Evolutionary conservation across 2,797 vertebrate species (phyloP).

Genomic region (Centroberyx gerrardi): DNA sequence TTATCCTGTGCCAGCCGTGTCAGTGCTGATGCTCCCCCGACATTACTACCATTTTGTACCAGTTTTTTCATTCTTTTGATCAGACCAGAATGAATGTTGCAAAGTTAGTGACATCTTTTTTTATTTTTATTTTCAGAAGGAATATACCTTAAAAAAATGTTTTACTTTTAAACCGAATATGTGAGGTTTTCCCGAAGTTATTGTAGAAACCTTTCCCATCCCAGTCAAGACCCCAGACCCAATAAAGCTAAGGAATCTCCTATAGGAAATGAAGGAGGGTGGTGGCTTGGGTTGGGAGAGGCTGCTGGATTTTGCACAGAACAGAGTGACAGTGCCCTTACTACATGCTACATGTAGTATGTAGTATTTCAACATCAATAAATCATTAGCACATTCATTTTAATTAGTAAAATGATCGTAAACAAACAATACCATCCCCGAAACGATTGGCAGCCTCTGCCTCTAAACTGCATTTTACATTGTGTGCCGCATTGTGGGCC

Average conservation of each 20-base stretch:
- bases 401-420: too few species aligned
- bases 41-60: conserved; percentile 8
- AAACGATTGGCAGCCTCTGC: not conserved
- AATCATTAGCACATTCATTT: too few species aligned
- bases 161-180: conserved; percentile 15
- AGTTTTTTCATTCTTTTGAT: conserved; percentile 28
- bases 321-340: not conserved
- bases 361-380: too few species aligned
- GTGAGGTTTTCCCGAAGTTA: conserved; percentile 31
- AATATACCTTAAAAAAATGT: not conserved
- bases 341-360: too few species aligned
- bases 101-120: conserved; percentile 36
- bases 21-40: conserved; percentile 38
- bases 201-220: conserved; percentile 12
- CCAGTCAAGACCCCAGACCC: not conserved
- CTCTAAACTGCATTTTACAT: not conserved
- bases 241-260: not conserved
- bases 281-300: not conserved
- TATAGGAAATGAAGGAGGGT: not conserved
- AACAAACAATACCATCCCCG: too few species aligned
- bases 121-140: conserved; percentile 20
- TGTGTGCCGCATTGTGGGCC: not conserved
- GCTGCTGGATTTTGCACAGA: conserved; percentile 16
- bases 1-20: conserved; percentile 56
- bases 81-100: conserved; percentile 72